Conservation (phyloP, 1,140 invertebrate genomes). For the Heliconius eleuchia region DNA sequence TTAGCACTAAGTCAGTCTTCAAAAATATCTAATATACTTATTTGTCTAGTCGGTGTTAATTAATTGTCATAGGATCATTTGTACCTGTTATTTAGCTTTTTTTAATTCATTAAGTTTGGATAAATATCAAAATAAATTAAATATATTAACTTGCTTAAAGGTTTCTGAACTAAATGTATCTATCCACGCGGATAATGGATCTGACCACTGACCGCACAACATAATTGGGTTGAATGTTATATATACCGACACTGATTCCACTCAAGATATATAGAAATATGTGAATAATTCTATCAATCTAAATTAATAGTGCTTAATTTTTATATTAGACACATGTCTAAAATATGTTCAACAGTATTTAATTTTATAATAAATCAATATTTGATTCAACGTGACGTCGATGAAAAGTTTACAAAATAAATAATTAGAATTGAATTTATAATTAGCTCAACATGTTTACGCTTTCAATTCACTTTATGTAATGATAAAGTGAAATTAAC, state of each 20-base stretch:
- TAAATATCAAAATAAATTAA: neutral
- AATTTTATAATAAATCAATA: too few relatives aligned
- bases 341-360: neutral
- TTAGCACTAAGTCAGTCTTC: too few relatives aligned
- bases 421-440: neutral
- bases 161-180: neutral
- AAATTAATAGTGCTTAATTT: too few relatives aligned
- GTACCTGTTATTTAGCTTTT: neutral
- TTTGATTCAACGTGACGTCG: too few relatives aligned
- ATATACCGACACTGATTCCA: too few relatives aligned
- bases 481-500: slow-evolving; percentile 2
- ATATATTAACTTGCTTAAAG: neutral
- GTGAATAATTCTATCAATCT: too few relatives aligned
- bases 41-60: neutral
- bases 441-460: neutral
- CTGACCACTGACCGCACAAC: neutral
- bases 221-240: too few relatives aligned
- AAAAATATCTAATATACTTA: neutral
- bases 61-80: neutral
- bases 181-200: neutral
- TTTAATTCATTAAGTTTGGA: neutral
- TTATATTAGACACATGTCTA: too few relatives aligned
- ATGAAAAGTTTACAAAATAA: neutral
- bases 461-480: slow-evolving; percentile 1
- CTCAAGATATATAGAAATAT: too few relatives aligned